A percentile compares a stretch with the other conserved stretches of the same genome.
Evolutionary conservation across 2,113 vertebrate species (phyloP).

Genomic region (Cepphus grylle): DNA sequence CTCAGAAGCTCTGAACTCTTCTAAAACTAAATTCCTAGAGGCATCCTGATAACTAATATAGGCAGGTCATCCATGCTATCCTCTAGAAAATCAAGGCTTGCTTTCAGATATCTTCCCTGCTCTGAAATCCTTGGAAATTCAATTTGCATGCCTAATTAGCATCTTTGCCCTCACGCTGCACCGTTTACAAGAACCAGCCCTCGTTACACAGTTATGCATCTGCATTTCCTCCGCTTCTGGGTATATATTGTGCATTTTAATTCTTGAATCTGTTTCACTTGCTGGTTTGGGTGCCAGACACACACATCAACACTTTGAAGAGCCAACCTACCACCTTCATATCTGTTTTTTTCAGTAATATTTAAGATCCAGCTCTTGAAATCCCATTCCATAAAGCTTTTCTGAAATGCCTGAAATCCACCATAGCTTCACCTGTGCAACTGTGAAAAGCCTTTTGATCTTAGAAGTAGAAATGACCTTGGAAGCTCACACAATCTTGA

Average conservation of each 20-base stretch:
- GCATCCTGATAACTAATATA: background rate
- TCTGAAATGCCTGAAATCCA: background rate
- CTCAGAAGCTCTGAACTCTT: background rate
- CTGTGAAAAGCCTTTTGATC: background rate
- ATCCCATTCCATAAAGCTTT: background rate
- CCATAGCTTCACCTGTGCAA: background rate
- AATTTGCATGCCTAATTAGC: background rate
- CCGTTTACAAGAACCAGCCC: background rate
- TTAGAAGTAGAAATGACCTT: background rate
- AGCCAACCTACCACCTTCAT: background rate
- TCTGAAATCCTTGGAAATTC: conserved; percentile 5
- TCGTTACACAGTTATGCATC: background rate
- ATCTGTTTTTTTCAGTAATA: background rate
- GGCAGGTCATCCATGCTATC: background rate
- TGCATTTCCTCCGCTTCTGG: background rate
- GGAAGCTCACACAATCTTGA: background rate
- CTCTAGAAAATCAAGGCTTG: background rate
- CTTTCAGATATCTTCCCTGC: background rate
- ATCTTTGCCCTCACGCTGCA: background rate
- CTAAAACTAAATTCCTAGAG: background rate
- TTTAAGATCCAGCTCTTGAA: background rate
- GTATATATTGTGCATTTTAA: background rate
- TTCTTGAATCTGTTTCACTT: background rate
- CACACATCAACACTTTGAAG: background rate
- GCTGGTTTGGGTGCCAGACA: background rate